A percentile compares a stretch with the other conserved stretches of the same genome.
phyloP scores from a whole-genome alignment of 2,888 invertebrate genomes.

The Hesperia comma region DNA sequence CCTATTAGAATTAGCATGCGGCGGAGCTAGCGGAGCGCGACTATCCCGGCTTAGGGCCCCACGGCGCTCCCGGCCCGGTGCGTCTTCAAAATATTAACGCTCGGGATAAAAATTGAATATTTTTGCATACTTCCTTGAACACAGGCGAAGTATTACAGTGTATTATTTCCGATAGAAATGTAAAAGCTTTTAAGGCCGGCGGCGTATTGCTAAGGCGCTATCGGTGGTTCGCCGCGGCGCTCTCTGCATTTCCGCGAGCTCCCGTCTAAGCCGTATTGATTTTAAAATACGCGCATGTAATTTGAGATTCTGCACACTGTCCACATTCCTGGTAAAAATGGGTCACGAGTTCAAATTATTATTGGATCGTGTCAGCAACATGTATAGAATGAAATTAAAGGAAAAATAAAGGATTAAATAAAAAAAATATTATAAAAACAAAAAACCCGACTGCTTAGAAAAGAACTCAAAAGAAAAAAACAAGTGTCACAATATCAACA shows the following conservation, averaged over 20 bases:
- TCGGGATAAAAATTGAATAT: conserved; percentile 78
- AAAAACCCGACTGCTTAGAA: too few species aligned
- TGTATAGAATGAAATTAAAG: too few species aligned
- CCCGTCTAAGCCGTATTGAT: conserved; percentile 72
- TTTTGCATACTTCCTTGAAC: conserved; percentile 72
- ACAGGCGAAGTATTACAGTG: conserved; percentile 68
- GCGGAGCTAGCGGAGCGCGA: conserved; percentile 63
- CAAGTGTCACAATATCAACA: too few species aligned
- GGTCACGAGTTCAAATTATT: background rate
- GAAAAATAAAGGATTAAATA: background rate
- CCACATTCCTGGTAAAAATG: conserved; percentile 5
- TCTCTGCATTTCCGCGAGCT: conserved; percentile 55
- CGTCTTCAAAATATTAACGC: conserved; percentile 67
- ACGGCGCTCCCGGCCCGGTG: conserved; percentile 55
- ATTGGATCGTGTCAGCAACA: background rate
- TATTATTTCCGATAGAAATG: conserved; percentile 78
- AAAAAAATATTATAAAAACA: too few species aligned
- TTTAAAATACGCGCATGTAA: conserved; percentile 49
- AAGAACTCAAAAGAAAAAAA: too few species aligned
- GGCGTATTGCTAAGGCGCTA: conserved; percentile 72
- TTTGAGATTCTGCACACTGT: conserved; percentile 25
- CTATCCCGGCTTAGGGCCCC: conserved; percentile 70
- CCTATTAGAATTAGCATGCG: conserved; percentile 64
- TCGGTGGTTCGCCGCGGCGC: conserved; percentile 58
- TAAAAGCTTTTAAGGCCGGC: conserved; percentile 81